Conservation (phyloP, 2,888 invertebrate species). For the Drosophila macrospina region DNA sequence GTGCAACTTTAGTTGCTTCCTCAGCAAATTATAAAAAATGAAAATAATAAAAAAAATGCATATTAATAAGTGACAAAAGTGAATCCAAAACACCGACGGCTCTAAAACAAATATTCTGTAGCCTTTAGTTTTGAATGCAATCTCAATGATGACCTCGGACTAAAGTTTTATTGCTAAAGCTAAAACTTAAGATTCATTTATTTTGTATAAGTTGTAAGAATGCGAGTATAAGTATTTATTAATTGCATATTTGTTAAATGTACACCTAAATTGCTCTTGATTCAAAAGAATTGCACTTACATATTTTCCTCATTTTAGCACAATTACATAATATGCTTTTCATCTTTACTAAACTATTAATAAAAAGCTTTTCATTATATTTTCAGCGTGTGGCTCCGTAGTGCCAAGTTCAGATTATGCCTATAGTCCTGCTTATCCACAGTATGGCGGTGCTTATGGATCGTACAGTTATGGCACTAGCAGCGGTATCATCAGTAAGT, state of each 20-base stretch:
- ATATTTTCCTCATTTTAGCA: not conserved
- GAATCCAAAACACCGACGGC: too few relatives aligned
- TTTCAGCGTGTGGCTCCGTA: slow-evolving; percentile 88
- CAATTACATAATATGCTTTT: too few relatives aligned
- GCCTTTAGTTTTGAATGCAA: too few relatives aligned
- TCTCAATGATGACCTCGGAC: too few relatives aligned
- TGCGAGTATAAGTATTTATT: too few relatives aligned
- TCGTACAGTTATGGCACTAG: slow-evolving; percentile 89
- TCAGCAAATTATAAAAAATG: too few relatives aligned
- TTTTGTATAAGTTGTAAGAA: not conserved
- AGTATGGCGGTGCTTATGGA: slow-evolving; percentile 86
- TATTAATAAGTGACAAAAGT: too few relatives aligned
- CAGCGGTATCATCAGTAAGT: slow-evolving; percentile 88
- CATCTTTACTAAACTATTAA: not conserved
- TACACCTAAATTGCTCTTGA: too few relatives aligned
- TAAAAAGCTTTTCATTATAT: not conserved
- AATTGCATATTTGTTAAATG: too few relatives aligned
- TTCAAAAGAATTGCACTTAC: not conserved
- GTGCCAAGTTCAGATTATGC: slow-evolving; percentile 89
- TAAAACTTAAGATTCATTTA: not conserved
- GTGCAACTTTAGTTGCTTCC: too few relatives aligned
- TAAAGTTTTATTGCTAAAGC: too few relatives aligned
- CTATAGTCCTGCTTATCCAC: slow-evolving; percentile 90
- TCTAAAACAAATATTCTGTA: too few relatives aligned
- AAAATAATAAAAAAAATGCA: not conserved